Evolutionary conservation across 2,113 vertebrate genomes (phyloP), one percentile per base, ranked within the genome.

Genomic region (Cebus imitator): DNA sequence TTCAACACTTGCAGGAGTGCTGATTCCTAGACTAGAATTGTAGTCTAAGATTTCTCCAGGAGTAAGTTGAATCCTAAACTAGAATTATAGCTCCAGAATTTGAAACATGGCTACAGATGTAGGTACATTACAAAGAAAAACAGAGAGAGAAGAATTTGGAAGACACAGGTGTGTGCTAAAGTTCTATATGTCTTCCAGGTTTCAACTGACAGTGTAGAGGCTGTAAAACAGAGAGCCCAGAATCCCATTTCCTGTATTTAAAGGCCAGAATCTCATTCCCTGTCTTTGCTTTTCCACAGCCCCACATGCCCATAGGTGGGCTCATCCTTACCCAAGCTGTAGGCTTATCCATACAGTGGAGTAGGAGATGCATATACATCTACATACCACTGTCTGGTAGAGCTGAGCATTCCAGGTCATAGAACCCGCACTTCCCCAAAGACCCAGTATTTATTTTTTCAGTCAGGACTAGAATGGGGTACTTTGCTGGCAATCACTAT

Each of bases 51-150:
- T 82, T 90, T 85, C 11, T 32, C 61, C 2, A 50, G 13, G 37
- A 93, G 37, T 50, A 64, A 64, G 27, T 64, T 64, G 12, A 64
- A 30, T 64, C 61, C 27, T 64, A 64, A 27, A 64, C 64, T 68
- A 68, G 55, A 96, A 48, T 7, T 89, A 32, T 13, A 72, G 48
- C 13, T 90, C 8, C 78, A 76, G 43, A n/a, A 83, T 88, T 88
- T 70, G 80, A 96, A 96, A 73, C 21, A 72, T 57, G 10, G 21
- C 64, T 45, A n/a, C 17, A 55, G 16, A 86, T 0, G 91, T 25
- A 52, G 52, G n/a, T 52, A 50, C 1, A 13, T 25, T 48, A 78
- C 48, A 55, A 87, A 75, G 9, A 8, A 25, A 73, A 76, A 40
- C 35, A 72, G 30, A 55, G 8, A 45, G 79, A 48, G 25, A 95